A percentile compares a stretch with the other conserved stretches of the same genome.
These are phyloP conservation scores for Chamaetylas fuelleborni DNA, from an alignment of 2,113 vertebrate species.

Conservation along the genomic window DNA sequence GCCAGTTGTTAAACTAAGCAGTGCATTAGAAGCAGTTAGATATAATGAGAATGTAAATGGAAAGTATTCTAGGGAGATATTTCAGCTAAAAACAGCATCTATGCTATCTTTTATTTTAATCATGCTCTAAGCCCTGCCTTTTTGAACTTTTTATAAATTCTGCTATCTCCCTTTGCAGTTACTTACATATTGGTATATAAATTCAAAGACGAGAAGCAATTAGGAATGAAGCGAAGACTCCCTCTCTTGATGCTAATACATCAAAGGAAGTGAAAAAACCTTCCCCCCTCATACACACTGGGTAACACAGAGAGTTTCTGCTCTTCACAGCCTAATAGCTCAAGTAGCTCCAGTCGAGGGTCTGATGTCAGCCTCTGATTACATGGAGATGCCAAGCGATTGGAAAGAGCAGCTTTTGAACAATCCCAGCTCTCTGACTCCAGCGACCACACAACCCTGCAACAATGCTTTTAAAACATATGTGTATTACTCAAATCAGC, in stretches of 20 bases:
- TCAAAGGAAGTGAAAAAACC: slow-evolving; percentile 53
- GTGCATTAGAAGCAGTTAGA: slow-evolving; percentile 53
- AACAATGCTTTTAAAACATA: not conserved
- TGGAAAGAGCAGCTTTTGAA: slow-evolving; percentile 42
- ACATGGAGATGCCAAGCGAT: slow-evolving; percentile 24
- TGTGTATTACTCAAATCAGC: not conserved
- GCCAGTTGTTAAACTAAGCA: slow-evolving; percentile 59
- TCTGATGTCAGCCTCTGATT: slow-evolving; percentile 52
- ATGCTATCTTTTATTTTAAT: slow-evolving; percentile 66
- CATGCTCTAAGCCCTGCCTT: slow-evolving; percentile 55
- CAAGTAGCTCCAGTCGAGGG: slow-evolving; percentile 40
- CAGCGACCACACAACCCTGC: not conserved
- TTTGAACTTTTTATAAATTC: slow-evolving; percentile 67
- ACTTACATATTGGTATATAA: slow-evolving; percentile 66
- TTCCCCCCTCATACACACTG: not conserved
- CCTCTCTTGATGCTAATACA: slow-evolving; percentile 62
- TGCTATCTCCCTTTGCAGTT: slow-evolving; percentile 63
- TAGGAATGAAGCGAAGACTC: slow-evolving; percentile 49
- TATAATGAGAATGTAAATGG: slow-evolving; percentile 63
- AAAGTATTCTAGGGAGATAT: slow-evolving; percentile 60
- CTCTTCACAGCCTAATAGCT: slow-evolving; percentile 57
- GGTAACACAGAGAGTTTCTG: slow-evolving; percentile 51
- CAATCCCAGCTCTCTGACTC: not conserved
- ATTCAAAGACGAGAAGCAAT: slow-evolving; percentile 58
- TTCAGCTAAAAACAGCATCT: slow-evolving; percentile 56